Evolutionary conservation across 2,797 vertebrate genomes (phyloP), one percentile per base, ranked within the genome.

Genomic region (Pteropus rufus): DNA sequence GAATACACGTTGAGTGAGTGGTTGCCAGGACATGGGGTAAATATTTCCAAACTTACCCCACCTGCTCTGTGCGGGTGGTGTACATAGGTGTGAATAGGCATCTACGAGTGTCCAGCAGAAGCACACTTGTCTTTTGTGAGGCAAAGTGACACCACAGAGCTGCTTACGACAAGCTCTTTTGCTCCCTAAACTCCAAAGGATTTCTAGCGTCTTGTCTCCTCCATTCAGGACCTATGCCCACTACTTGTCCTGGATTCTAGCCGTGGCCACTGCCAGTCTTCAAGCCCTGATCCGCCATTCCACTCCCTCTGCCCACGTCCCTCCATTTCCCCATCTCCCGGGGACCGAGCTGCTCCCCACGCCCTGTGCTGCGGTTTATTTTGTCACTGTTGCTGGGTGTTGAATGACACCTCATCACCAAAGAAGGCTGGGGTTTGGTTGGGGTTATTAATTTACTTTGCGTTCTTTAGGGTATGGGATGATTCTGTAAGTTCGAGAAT

Each of bases 271-370:
- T 64, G 69, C 7, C 0, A 4, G 10, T 46, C 3, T 44, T 5
- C 0, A 1, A 2, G n/a, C 36, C 64, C 2, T 1, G 19, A 21
- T 10, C 31, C 3, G 44, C 24, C 5, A 34, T 0, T 7, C 39
- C 77, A 36, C 21, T 52, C 11, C 44, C 31, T 39, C 23, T 29
- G 39, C 54, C 76, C 34, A 60, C 15, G 0, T 7, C 70, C 52
- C 54, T 77, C 26, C 34, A 0, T 1, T 12, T 26, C 41, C 23
- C n/a, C 31, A n/a, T 36, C 21, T 69, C 76, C 56, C 31, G 49
- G n/a, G 10, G 67, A 36, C 21, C 1, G 10, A 56, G 34, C 46
- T 54, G 29, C 19, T 54, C 52, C 44, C 2, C n/a, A 12, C 29
- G 18, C 4, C 1, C 3, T 73, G 31, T 15, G 41, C 56, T 54